Percentiles rank a stretch among this genome's conserved stretches.
phyloP scores from a whole-genome alignment of 2,113 vertebrate genomes.

The Okapia johnstoni region DNA sequence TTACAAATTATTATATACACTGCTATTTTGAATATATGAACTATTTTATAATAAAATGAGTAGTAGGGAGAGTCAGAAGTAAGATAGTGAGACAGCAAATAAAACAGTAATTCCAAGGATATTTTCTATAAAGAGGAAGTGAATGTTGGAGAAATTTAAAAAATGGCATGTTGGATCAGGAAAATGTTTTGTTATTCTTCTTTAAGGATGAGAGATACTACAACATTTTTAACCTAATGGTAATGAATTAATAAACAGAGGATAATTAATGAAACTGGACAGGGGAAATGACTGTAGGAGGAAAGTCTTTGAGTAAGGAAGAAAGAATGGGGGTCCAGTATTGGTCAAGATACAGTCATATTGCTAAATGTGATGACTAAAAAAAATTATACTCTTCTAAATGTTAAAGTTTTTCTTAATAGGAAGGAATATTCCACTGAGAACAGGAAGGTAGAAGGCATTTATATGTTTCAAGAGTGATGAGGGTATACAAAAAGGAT shows the following conservation, averaged over 20 bases:
- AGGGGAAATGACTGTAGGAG: neutral
- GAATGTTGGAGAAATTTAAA: neutral
- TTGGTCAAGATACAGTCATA: neutral
- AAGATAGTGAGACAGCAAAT: neutral
- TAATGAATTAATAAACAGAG: neutral
- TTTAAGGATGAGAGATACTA: neutral
- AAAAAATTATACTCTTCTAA: neutral
- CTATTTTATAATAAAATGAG: neutral
- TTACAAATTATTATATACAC: neutral
- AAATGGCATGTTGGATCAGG: neutral
- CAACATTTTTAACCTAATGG: neutral
- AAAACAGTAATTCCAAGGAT: neutral
- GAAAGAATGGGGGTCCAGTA: neutral
- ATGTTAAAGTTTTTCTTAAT: neutral
- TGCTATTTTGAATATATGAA: neutral
- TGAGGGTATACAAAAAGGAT: neutral
- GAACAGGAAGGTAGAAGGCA: neutral
- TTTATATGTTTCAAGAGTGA: neutral
- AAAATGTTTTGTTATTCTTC: neutral
- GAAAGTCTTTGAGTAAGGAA: neutral
- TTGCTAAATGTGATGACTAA: neutral
- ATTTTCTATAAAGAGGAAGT: neutral
- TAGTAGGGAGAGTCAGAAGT: neutral
- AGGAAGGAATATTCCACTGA: neutral
- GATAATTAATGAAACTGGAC: neutral